These are phyloP conservation scores for Planiliza haematocheilus DNA, from an alignment of 2,113 vertebrate species.

Conservation along the genomic window DNA sequence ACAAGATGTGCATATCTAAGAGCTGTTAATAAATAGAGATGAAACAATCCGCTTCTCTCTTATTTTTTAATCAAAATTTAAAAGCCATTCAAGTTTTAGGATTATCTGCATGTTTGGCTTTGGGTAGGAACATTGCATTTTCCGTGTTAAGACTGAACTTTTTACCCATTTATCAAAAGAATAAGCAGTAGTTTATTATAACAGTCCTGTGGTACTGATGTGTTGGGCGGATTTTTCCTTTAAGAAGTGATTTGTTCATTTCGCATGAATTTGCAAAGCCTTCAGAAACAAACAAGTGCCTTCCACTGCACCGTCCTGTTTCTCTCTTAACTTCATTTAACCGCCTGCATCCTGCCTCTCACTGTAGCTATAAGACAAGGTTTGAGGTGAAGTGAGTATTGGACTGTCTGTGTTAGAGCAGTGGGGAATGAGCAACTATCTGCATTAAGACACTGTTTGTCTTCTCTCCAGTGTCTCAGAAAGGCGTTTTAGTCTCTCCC, in stretches of 20 bases:
- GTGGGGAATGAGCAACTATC: background rate
- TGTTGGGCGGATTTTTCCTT: conserved; percentile 10
- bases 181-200: background rate
- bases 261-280: conserved; percentile 33
- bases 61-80: background rate
- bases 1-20: too few relatives aligned
- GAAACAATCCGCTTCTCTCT: too few relatives aligned
- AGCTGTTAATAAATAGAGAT: too few relatives aligned
- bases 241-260: conserved; percentile 4
- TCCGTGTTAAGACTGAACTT: background rate
- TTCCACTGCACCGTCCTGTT: conserved; percentile 35
- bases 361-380: background rate
- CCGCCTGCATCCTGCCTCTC: background rate
- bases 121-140: background rate
- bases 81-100: too few relatives aligned
- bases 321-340: background rate
- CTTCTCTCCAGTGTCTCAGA: background rate
- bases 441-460: background rate
- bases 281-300: conserved; percentile 69
- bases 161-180: background rate
- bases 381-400: background rate
- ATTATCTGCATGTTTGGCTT: background rate
- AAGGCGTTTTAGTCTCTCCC: background rate
- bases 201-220: background rate
- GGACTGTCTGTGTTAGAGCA: too few relatives aligned